These are phyloP conservation scores for Phymorhynchus buccinoides DNA, from an alignment of 1,140 invertebrate genomes.

Conservation along the genomic window DNA sequence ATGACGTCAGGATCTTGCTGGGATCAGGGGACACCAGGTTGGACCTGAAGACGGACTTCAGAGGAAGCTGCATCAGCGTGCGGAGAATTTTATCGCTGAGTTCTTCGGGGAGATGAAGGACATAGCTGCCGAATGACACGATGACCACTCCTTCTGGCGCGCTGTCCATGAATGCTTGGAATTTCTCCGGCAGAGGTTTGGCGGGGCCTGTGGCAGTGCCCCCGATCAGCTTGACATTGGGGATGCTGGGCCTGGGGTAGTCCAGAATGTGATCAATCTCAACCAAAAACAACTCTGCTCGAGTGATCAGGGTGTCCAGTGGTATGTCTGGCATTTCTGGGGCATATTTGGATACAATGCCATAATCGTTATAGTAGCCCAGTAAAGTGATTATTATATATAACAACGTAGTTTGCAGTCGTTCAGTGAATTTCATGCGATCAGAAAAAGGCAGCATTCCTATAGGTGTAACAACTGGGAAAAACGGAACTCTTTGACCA, in stretches of 20 bases:
- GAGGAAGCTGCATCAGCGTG: slow-evolving; percentile 37
- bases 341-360: slow-evolving; percentile 8
- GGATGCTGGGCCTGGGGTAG: slow-evolving; percentile 44
- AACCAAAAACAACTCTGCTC: slow-evolving; percentile 39
- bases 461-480: slow-evolving; percentile 12
- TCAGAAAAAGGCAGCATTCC: background rate
- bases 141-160: slow-evolving; percentile 47
- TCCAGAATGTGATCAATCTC: slow-evolving; percentile 48
- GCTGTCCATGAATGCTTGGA: slow-evolving; percentile 43
- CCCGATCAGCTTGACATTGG: slow-evolving; percentile 49
- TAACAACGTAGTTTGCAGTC: slow-evolving; percentile 30
- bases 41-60: slow-evolving; percentile 29
- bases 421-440: slow-evolving; percentile 38
- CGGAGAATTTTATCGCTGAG: slow-evolving; percentile 34
- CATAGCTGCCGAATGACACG: slow-evolving; percentile 50
- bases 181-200: background rate
- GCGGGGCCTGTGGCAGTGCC: slow-evolving; percentile 33
- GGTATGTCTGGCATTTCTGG: slow-evolving; percentile 32
- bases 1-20: slow-evolving; percentile 81
- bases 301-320: slow-evolving; percentile 12
- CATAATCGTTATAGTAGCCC: too few species aligned
- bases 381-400: too few species aligned
- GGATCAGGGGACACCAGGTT: slow-evolving; percentile 60
- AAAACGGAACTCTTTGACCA: slow-evolving; percentile 4
- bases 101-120: slow-evolving; percentile 32